Base-by-base conservation (phyloP, 2,888 invertebrate species). In the Ommatoiulus sabulosus region DNA sequence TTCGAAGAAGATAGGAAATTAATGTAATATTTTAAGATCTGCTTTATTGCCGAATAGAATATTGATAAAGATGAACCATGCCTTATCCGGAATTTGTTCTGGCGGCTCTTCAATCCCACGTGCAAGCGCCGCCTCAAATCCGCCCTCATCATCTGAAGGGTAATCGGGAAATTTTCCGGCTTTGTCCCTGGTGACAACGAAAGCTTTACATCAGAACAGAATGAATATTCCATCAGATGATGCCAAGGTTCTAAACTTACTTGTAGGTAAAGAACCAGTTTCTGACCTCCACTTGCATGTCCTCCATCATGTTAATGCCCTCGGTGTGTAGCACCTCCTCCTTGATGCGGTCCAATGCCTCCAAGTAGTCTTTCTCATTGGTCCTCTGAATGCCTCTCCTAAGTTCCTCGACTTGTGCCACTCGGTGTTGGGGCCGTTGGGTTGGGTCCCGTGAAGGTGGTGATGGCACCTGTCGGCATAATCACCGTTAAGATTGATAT, bases 71-170 rank as follows among this genome's bases (percentile, higher is more conserved):
- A 57, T 17, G 15, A 57, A 57, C 57, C 57, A 57, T 17, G 17
- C 84, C 44, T 84, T 84, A 17, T 20, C 84, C 5, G 44, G 43
- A 84, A 84, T 35, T 24, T 84, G 35, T 84, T 84, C 84, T 84
- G 20, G 0, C 0, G 57, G 57, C 57, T 57, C 57, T 15, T 57
- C 57, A 57, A 57, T 57, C 57, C 57, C 57, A 1, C 57, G 57
- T 17, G 57, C 57, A 17, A 88, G 48, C 44, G 44, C 43, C 4
- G 88, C 88, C 46, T 88, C 35, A 46, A 89, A 98, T 0, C 98
- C 97, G 8, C 98, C 98, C 91, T 96, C 95, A 91, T 98, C 98
- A 90, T 96, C 97, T 3, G 97, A 96, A 0, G 98, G 98, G 91
- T 97, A 95, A 90, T 98, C 98, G 0, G 99, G 98, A 91, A 98